Evolutionary conservation across 2,113 vertebrate genomes (phyloP), one percentile per base, ranked within the genome.

Genomic region (Vulpes lagopus): DNA sequence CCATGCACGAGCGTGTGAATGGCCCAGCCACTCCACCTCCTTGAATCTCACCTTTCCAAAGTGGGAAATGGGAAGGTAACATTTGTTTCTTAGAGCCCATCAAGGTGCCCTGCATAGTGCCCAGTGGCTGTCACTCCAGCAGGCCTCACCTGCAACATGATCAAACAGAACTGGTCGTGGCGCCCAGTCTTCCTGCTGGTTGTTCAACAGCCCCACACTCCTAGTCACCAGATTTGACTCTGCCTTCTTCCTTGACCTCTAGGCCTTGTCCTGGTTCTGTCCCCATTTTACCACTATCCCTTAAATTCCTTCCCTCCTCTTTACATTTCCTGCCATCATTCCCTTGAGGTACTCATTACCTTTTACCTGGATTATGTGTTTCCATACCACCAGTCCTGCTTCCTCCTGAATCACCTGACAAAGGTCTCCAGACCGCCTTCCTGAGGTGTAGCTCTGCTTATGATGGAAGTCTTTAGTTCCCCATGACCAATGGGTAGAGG

Each of bases 1-100:
- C 57, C 15, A 1, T 3, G 67, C 19, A 11, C 0, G 6, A 53
- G 30, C 0, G 2, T 69, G 12, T 20, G 65, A 32, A 30, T 30
- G 49, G 30, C 16, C 49, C 6, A 12, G 2, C 67, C n/a, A 20
- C 32, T 71, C 38, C 2, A 15, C 43, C 14, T 92, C 32, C 2
- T 22, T 4, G 27, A 73, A 25, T 53, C 38, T 55, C 22, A 5
- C 35, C 82, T 74, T 80, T 57, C 65, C 74, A 10, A 0, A 32
- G 11, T 17, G 14, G 57, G 71, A 92, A 22, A 19, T 49, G 35
- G 59, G 30, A 27, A 43, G 60, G 25, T 1, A 51, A 11, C 32
- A 5, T 11, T 65, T 43, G 62, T 78, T 88, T 84, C 86, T n/a
- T 5, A 1, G 20, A 69, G 60, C 25, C 7, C 2, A 5, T 53